Conservation (phyloP, 2,888 invertebrate species). For the Agapostemon virescens region DNA sequence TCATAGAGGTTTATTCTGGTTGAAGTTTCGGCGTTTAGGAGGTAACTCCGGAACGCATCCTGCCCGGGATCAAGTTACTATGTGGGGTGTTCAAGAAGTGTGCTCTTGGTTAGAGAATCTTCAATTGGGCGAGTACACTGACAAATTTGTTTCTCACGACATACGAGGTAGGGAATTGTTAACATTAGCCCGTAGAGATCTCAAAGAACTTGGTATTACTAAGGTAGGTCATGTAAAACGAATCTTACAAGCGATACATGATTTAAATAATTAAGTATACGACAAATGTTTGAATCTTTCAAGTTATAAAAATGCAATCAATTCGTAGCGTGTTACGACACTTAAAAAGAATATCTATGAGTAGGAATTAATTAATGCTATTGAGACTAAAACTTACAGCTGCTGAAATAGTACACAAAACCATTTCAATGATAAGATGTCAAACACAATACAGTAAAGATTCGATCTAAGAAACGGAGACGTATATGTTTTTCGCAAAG, state of each 20-base stretch:
- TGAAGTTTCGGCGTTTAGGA: slow-evolving; percentile 83
- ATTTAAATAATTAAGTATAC: slow-evolving; percentile 81
- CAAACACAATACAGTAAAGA: background rate
- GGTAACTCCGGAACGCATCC: slow-evolving; percentile 79
- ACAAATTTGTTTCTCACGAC: slow-evolving; percentile 95
- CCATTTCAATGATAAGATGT: slow-evolving; percentile 17
- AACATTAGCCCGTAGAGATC: slow-evolving; percentile 91
- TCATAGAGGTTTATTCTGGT: slow-evolving; percentile 85
- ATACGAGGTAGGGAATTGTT: slow-evolving; percentile 94
- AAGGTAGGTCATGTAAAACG: slow-evolving; percentile 98
- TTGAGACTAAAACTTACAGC: slow-evolving; percentile 8
- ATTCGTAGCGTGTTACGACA: slow-evolving; percentile 29
- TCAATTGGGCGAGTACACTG: slow-evolving; percentile 93
- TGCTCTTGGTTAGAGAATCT: slow-evolving; percentile 94
- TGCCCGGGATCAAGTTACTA: slow-evolving; percentile 76
- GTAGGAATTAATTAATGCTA: slow-evolving; percentile 13
- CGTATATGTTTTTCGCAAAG: too few relatives aligned
- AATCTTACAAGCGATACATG: slow-evolving; percentile 95
- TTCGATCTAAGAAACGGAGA: too few relatives aligned
- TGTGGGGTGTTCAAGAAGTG: slow-evolving; percentile 95
- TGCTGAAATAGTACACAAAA: slow-evolving; percentile 16
- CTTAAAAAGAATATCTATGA: slow-evolving; percentile 19
- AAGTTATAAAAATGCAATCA: slow-evolving; percentile 42
- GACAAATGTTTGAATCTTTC: slow-evolving; percentile 32
- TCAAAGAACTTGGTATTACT: slow-evolving; percentile 94